Evolutionary conservation across 35 echinoderm and acorn worm genomes (phyloP).

Genomic region (Ptychodera flava): DNA sequence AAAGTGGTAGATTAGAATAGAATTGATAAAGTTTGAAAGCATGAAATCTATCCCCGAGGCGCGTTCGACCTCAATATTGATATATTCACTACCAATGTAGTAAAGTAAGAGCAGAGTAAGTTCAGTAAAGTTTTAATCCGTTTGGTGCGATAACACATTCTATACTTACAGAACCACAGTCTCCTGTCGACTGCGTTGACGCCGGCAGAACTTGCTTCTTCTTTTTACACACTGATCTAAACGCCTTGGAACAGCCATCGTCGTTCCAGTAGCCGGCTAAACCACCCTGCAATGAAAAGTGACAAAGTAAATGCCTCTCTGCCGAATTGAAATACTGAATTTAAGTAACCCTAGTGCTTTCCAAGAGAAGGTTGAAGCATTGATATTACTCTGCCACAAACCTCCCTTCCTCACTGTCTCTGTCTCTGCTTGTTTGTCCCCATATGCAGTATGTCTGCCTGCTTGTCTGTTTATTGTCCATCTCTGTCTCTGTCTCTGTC

Average conservation of each 20-base stretch:
- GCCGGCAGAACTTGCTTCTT: conserved; percentile 22
- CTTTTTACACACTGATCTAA: conserved; percentile 59
- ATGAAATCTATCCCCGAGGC: no score
- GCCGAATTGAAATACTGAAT: background rate
- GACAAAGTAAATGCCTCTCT: background rate
- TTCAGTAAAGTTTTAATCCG: no score
- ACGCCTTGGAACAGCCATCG: conserved; percentile 38
- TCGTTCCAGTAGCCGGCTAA: conserved; percentile 61
- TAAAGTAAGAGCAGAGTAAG: no score
- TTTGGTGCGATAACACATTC: no score
- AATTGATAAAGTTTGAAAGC: no score
- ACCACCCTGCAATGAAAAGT: conserved; percentile 41
- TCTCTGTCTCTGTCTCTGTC: no score
- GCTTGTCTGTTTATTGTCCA: no score
- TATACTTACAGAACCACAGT: background rate
- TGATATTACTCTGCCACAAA: background rate
- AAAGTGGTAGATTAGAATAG: no score
- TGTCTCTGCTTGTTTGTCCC: background rate
- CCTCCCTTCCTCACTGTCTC: background rate
- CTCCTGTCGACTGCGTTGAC: background rate
- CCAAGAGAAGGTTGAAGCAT: background rate
- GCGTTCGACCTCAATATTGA: no score
- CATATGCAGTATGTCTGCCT: no score
- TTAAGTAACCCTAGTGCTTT: background rate
- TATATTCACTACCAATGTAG: no score